A percentile compares a stretch with the other conserved stretches of the same genome.
Conservation (phyloP, 2,113 vertebrate species). For the Dasypus novemcinctus region DNA sequence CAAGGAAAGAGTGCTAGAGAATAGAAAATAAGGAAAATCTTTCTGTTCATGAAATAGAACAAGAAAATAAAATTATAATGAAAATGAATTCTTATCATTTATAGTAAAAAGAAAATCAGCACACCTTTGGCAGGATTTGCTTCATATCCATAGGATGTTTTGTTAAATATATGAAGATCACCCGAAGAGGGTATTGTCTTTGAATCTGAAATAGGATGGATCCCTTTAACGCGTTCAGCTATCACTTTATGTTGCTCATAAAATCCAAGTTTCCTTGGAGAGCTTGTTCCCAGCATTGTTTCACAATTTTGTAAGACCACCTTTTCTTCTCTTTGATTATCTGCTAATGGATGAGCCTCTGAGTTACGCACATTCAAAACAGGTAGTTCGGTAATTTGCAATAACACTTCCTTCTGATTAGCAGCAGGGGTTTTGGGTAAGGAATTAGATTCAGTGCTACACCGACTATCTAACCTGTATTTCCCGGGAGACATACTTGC, state of each 20-base stretch:
- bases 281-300: constrained; percentile 24
- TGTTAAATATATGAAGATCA: constrained; percentile 73
- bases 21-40: not conserved
- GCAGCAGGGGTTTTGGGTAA: constrained; percentile 75
- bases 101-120: not conserved
- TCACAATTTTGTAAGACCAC: constrained; percentile 34
- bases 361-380: constrained; percentile 16
- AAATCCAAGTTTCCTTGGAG: constrained; percentile 66
- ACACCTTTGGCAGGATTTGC: constrained; percentile 80
- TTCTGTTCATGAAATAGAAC: not conserved
- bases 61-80: not conserved
- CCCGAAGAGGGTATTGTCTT: constrained; percentile 68
- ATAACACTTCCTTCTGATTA: constrained; percentile 70
- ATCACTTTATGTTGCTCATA: constrained; percentile 35
- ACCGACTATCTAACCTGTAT: constrained; percentile 59
- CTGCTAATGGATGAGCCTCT: constrained; percentile 49
- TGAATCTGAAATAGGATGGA: constrained; percentile 69
- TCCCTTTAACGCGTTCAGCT: constrained; percentile 59
- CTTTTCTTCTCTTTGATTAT: constrained; percentile 52
- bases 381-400: constrained; percentile 71
- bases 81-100: not conserved
- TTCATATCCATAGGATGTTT: constrained; percentile 75
- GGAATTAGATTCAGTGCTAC: constrained; percentile 49
- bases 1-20: not conserved
- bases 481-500: constrained; percentile 72